phyloP scores from a whole-genome alignment of 2,888 invertebrate species.

The Phytoseiulus persimilis region DNA sequence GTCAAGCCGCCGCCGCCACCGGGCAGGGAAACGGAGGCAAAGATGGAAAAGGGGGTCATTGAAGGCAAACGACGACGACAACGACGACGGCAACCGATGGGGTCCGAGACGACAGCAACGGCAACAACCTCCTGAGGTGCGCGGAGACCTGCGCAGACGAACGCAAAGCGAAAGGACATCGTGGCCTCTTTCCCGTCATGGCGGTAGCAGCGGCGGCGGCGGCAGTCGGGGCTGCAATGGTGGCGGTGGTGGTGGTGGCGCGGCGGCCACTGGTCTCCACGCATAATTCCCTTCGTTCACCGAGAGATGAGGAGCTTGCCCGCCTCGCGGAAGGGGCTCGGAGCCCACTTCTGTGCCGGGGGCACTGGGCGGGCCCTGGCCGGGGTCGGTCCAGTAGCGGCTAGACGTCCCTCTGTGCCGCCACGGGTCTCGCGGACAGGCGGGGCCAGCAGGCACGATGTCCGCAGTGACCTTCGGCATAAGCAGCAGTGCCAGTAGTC shows the following conservation, averaged over 20 bases:
- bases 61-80: neutral
- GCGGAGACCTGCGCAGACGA: conserved; percentile 36
- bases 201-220: neutral
- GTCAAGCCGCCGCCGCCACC: neutral
- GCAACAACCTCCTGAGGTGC: conserved; percentile 37
- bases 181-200: neutral
- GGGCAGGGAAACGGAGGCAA: neutral
- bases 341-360: conserved; percentile 11
- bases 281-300: neutral
- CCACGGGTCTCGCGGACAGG: neutral
- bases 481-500: neutral
- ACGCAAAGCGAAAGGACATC: conserved; percentile 10
- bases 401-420: neutral
- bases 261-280: conserved; percentile 5
- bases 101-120: conserved; percentile 20
- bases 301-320: neutral
- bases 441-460: conserved; percentile 34
- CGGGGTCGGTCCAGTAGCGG: conserved; percentile 1
- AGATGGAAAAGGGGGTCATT: conserved; percentile 5
- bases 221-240: neutral
- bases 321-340: neutral
- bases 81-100: neutral
- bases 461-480: conserved; percentile 39
- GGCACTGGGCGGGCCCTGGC: conserved; percentile 35
- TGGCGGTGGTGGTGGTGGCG: neutral